Conservation (phyloP, 2,113 vertebrate species). For the Cyanoramphus novaezelandiae region DNA sequence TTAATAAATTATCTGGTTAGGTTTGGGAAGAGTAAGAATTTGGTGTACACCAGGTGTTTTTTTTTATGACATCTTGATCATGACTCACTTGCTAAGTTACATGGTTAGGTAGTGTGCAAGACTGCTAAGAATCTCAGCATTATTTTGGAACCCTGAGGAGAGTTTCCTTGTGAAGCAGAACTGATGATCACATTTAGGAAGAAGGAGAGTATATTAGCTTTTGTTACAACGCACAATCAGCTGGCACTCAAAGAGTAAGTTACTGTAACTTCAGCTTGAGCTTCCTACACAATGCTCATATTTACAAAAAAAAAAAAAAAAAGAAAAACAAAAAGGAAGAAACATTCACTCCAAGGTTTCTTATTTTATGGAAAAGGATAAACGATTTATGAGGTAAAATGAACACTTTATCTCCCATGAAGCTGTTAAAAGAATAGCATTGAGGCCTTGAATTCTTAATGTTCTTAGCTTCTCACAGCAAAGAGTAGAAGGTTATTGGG, state of each 20-base stretch:
- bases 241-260: constrained; percentile 2
- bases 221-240: constrained; percentile 8
- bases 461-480: neutral
- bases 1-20: neutral
- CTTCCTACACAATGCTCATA: neutral
- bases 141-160: neutral
- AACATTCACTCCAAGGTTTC: neutral
- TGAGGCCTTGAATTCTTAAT: neutral
- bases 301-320: neutral
- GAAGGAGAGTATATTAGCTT: neutral
- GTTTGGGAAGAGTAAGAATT: neutral
- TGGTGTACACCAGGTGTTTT: neutral
- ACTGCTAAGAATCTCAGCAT: neutral
- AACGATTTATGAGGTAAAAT: neutral
- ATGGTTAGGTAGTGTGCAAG: neutral
- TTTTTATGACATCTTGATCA: neutral
- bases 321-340: neutral
- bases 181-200: neutral
- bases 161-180: constrained; percentile 29
- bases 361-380: neutral
- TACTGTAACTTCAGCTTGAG: neutral
- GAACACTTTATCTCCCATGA: neutral
- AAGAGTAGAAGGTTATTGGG: neutral
- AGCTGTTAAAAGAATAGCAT: neutral
- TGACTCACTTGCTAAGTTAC: neutral